These are phyloP conservation scores for Vidua macroura DNA, from an alignment of 2,113 vertebrate species.

Conservation along the genomic window DNA sequence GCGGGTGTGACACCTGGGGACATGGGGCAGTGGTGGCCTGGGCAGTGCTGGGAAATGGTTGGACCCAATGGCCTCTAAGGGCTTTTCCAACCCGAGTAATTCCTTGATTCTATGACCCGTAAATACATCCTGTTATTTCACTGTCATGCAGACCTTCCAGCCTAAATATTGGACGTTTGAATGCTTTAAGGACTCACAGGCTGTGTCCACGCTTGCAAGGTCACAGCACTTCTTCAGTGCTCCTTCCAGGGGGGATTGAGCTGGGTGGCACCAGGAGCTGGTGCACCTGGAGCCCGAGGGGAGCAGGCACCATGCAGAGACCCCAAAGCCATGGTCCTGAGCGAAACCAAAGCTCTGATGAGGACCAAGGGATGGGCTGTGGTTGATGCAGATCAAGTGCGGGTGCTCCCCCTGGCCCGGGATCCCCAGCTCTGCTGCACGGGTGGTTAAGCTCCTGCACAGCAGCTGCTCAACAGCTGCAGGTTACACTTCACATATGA, in stretches of 20 bases:
- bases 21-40: neutral
- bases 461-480: constrained; percentile 67
- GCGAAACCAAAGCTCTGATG: neutral
- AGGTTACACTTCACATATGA: constrained; percentile 17
- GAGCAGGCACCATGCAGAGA: neutral
- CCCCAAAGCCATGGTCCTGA: rapidly evolving
- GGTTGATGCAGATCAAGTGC: neutral
- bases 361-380: neutral
- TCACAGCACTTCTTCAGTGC: rapidly evolving
- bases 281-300: neutral
- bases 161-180: neutral
- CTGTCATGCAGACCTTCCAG: neutral
- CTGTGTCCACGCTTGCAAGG: neutral
- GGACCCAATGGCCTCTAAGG: rapidly evolving
- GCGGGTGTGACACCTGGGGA: neutral
- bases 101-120: neutral
- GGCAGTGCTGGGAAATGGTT: neutral
- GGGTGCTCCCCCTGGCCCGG: neutral
- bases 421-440: neutral
- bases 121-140: neutral
- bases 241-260: neutral
- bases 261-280: neutral
- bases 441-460: neutral
- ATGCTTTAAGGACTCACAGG: neutral
- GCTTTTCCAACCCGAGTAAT: neutral